Conservation (phyloP, 1,140 invertebrate genomes). For the Drosophila quadrilineata region DNA sequence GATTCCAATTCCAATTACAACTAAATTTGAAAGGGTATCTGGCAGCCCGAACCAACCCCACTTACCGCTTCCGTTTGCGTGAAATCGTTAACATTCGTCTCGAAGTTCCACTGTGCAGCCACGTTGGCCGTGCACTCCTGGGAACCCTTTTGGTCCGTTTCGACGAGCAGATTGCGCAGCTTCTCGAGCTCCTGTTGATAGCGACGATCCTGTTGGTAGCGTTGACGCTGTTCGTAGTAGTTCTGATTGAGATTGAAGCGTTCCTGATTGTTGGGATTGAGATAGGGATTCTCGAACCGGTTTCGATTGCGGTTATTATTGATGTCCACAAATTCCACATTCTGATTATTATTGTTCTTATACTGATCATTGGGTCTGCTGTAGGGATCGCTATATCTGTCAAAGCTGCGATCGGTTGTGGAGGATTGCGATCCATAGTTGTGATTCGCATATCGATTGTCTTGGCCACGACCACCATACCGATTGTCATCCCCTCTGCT, state of each 20-base stretch:
- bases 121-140: constrained; percentile 91
- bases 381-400: constrained; percentile 35
- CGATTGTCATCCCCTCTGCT: constrained; percentile 39
- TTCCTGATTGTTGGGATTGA: constrained; percentile 68
- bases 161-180: constrained; percentile 83
- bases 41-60: constrained; percentile 52
- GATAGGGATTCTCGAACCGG: constrained; percentile 70
- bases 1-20: constrained; percentile 35
- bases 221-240: constrained; percentile 59
- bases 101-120: constrained; percentile 92
- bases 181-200: constrained; percentile 75
- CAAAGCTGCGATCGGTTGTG: constrained; percentile 48
- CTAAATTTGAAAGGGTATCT: constrained; percentile 11
- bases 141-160: constrained; percentile 87
- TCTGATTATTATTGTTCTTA: constrained; percentile 44
- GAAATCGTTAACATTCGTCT: constrained; percentile 91
- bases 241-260: constrained; percentile 72
- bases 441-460: constrained; percentile 58
- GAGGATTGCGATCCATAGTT: constrained; percentile 60
- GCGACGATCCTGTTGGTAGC: constrained; percentile 73
- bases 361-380: constrained; percentile 46
- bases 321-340: constrained; percentile 53
- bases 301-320: constrained; percentile 61
- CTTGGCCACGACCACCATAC: constrained; percentile 7
- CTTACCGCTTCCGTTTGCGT: constrained; percentile 92